Evolutionary conservation across 2,797 vertebrate species (phyloP).

Genomic region (Choloepus didactylus): DNA sequence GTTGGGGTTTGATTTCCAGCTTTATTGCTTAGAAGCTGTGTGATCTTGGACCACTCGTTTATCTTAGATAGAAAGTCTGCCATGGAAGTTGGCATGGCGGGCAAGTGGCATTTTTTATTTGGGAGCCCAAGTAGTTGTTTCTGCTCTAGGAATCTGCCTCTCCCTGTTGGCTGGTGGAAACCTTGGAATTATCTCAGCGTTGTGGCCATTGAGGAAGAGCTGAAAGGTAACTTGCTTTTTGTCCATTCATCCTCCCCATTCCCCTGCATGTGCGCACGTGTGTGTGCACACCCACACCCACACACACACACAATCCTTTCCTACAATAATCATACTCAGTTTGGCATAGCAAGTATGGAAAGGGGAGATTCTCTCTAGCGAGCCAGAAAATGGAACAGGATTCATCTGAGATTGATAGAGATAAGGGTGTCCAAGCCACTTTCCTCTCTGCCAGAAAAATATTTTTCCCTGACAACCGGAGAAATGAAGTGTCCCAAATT

Average conservation of each 20-base stretch:
- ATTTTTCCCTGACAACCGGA: slow-evolving; percentile 61
- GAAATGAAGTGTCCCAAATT: slow-evolving; percentile 59
- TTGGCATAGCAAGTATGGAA: slow-evolving; percentile 9
- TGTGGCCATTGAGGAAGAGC: neutral
- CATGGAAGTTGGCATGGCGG: neutral
- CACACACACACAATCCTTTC: neutral
- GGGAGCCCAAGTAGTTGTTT: neutral
- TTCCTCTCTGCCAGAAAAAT: slow-evolving; percentile 55
- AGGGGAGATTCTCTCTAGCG: slow-evolving; percentile 16
- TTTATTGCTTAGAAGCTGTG: neutral
- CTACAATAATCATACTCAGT: slow-evolving; percentile 23
- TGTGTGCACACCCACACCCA: no score
- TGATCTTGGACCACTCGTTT: neutral
- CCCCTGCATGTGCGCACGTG: no score
- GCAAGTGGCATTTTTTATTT: neutral
- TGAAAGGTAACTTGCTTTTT: neutral
- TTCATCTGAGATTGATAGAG: slow-evolving; percentile 43
- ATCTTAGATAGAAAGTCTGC: neutral
- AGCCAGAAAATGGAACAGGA: slow-evolving; percentile 35
- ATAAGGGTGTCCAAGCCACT: slow-evolving; percentile 11
- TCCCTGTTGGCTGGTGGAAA: neutral
- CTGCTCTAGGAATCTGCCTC: neutral
- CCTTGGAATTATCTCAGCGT: neutral
- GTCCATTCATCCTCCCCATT: neutral
- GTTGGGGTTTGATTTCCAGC: neutral